Evolutionary conservation across 1,140 invertebrate genomes (phyloP), one percentile per base, ranked within the genome.

Genomic region (Drosophila melanica): DNA sequence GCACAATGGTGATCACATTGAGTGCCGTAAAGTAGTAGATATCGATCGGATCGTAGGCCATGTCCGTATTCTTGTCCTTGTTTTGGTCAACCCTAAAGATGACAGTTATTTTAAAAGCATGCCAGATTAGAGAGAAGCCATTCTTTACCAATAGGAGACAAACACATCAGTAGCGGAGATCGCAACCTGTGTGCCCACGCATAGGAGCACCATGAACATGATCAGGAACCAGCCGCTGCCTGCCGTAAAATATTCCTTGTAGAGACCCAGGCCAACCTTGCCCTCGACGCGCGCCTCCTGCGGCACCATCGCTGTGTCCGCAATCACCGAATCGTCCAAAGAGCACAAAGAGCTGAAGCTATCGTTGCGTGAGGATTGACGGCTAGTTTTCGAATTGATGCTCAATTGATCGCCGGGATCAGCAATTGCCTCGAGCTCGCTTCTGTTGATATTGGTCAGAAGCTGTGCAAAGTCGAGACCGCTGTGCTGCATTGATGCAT

Each of bases 391-490:
- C 18, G 79, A 68, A 6, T 69, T 45, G 9, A 73, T 47, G 3
- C 72, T 86, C 3, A 72, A 12, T 0, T 53, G 79, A 20, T 87
- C 90, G 6, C 81, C 85, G 45, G 48, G n/a, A 0, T 75, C 70
- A 5, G 84, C 71, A 0, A 66, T 6, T 0, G n/a, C 44, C 8
- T 79, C 76, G 16, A 23, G 2, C 20, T 58, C 27, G 6, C 33
- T 41, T 1, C 80, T 55, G 9, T 79, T 87, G 0, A 67, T 66
- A n/a, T 73, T 27, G 4, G 77, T 81, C 12, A 93, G 53, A 2
- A 93, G 70, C 75, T 92, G 78, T 0, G 93, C 93, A 72, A 97
- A 97, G 55, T 95, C 93, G 30, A 94, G 93, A 59, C 94, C 93
- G 72, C 92, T 93, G 4, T 92, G 90, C 42, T 96, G 92, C 30